phyloP scores from a whole-genome alignment of 2,113 vertebrate genomes.

The Etheostoma cragini region DNA sequence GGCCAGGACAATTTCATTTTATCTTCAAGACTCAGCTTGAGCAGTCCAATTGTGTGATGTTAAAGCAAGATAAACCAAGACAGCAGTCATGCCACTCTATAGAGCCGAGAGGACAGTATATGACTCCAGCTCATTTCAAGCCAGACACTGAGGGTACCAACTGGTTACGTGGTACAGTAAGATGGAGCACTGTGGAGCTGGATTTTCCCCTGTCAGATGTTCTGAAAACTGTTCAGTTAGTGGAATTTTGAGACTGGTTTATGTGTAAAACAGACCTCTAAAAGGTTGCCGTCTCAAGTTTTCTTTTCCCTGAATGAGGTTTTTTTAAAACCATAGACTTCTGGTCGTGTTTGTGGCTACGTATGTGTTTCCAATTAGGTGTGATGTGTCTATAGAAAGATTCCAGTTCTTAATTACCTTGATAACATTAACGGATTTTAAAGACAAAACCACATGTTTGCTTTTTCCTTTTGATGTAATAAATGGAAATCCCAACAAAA shows the following conservation, averaged over 20 bases:
- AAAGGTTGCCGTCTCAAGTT: constrained; percentile 1
- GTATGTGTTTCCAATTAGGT: constrained; percentile 40
- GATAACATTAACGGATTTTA: constrained; percentile 28
- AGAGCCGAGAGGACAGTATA: not conserved
- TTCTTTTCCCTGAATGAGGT: constrained; percentile 12
- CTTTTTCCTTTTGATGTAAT: constrained; percentile 16
- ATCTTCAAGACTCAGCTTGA: constrained; percentile 6
- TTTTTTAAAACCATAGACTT: constrained; percentile 28
- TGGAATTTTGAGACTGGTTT: constrained; percentile 32
- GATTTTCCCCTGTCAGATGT: constrained; percentile 22
- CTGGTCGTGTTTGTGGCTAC: constrained; percentile 15
- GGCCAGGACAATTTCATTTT: constrained; percentile 1
- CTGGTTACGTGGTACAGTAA: not conserved
- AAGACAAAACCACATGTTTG: constrained; percentile 23
- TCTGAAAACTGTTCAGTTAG: constrained; percentile 34
- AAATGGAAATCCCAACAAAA: not conserved
- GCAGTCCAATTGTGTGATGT: not conserved
- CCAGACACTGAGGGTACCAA: not conserved
- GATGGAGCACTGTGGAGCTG: not conserved
- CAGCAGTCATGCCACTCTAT: not conserved
- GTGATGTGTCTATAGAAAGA: not conserved
- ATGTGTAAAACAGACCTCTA: constrained; percentile 14
- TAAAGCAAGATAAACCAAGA: constrained; percentile 12
- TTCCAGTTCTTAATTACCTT: constrained; percentile 51
- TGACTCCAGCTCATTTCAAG: not conserved